These are phyloP conservation scores for Phalera bucephala DNA, from an alignment of 2,888 invertebrate species.

Conservation along the genomic window DNA sequence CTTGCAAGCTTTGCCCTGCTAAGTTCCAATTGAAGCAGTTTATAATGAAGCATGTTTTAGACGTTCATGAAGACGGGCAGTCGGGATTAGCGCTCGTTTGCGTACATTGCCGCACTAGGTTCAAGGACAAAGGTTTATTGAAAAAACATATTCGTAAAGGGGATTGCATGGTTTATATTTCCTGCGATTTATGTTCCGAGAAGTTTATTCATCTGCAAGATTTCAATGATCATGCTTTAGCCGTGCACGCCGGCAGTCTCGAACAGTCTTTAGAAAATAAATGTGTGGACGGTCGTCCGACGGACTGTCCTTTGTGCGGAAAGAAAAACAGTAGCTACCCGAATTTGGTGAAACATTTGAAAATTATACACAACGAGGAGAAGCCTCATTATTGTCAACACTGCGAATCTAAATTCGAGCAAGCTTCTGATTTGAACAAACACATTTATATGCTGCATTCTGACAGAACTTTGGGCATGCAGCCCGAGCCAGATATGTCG, in stretches of 20 bases:
- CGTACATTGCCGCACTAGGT: slow-evolving; percentile 70
- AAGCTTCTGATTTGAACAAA: slow-evolving; percentile 80
- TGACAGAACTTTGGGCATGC: slow-evolving; percentile 60
- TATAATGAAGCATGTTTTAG: slow-evolving; percentile 77
- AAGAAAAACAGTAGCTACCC: slow-evolving; percentile 81
- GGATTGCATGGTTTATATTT: slow-evolving; percentile 83
- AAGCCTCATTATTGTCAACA: slow-evolving; percentile 83
- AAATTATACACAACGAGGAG: slow-evolving; percentile 72
- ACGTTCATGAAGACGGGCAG: slow-evolving; percentile 77
- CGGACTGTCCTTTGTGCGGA: slow-evolving; percentile 80
- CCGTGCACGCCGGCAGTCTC: slow-evolving; percentile 68
- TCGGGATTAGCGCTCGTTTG: slow-evolving; percentile 65
- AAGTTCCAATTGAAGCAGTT: slow-evolving; percentile 79
- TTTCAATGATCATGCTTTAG: slow-evolving; percentile 75
- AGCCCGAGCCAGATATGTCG: slow-evolving; percentile 64
- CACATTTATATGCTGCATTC: slow-evolving; percentile 84
- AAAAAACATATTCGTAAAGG: slow-evolving; percentile 78
- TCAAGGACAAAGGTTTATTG: slow-evolving; percentile 69
- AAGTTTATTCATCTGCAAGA: slow-evolving; percentile 72
- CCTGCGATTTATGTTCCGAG: slow-evolving; percentile 76
- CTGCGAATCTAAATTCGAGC: slow-evolving; percentile 81
- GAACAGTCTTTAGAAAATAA: slow-evolving; percentile 60
- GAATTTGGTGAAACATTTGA: slow-evolving; percentile 83
- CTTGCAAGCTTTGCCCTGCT: slow-evolving; percentile 76
- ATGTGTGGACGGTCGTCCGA: slow-evolving; percentile 72